Evolutionary conservation across 2,113 vertebrate species (phyloP).

Genomic region (Amphilophus citrinellus): DNA sequence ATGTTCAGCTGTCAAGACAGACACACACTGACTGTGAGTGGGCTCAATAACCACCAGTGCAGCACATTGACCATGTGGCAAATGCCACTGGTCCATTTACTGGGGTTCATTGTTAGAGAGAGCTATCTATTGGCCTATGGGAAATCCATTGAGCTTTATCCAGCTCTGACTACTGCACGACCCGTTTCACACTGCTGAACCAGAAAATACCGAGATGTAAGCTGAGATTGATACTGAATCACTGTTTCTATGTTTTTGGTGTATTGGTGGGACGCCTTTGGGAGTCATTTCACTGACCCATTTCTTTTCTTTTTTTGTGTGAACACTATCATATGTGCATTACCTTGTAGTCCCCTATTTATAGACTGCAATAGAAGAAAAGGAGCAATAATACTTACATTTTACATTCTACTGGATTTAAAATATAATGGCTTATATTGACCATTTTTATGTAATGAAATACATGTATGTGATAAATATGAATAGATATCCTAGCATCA

Average conservation of each 20-base stretch:
- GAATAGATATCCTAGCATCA: rapidly evolving
- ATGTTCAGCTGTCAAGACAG: conserved; percentile 34
- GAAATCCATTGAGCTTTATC: conserved; percentile 75
- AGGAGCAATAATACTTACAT: no score
- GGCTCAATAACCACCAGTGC: conserved; percentile 55
- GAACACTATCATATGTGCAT: neutral
- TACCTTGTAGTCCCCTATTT: neutral
- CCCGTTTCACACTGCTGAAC: conserved; percentile 78
- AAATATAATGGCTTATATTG: neutral
- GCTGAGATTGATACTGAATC: conserved; percentile 19
- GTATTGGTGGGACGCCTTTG: conserved; percentile 28
- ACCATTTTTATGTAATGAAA: neutral
- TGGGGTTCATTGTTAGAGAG: conserved; percentile 55
- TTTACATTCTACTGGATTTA: neutral
- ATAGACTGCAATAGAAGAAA: neutral
- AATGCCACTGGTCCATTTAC: conserved; percentile 70
- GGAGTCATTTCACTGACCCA: neutral
- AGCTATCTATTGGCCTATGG: conserved; percentile 66
- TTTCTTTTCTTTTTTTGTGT: neutral
- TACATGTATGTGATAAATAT: neutral
- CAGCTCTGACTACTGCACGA: conserved; percentile 37
- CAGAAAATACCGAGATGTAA: conserved; percentile 58
- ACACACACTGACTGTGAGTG: conserved; percentile 38
- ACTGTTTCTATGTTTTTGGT: conserved; percentile 31
- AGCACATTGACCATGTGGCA: conserved; percentile 62